Conservation (phyloP, 2,113 vertebrate genomes). For the Aspidoscelis tigris region DNA sequence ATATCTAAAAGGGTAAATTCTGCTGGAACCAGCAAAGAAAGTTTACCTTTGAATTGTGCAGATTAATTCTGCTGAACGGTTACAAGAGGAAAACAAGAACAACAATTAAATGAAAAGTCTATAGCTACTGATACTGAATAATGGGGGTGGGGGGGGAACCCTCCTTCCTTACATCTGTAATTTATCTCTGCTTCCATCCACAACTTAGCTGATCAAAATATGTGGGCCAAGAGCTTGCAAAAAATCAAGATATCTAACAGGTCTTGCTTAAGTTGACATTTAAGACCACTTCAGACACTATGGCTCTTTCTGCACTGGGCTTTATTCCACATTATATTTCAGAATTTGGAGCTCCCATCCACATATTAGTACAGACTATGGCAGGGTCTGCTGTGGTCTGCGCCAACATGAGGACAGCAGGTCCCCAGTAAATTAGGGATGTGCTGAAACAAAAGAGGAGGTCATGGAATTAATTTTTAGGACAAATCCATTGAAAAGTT, state of each 20-base stretch:
- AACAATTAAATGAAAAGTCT: conserved; percentile 45
- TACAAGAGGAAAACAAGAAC: conserved; percentile 53
- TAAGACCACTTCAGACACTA: not conserved
- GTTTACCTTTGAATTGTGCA: conserved; percentile 55
- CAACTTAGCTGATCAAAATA: conserved; percentile 2
- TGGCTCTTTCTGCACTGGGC: not conserved
- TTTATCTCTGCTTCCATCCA: too few relatives aligned
- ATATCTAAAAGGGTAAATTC: conserved; percentile 57
- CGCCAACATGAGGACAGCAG: too few relatives aligned
- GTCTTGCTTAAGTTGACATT: not conserved
- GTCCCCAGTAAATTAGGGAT: not conserved
- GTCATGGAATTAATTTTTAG: too few relatives aligned
- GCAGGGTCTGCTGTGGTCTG: too few relatives aligned
- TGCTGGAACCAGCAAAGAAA: conserved; percentile 53
- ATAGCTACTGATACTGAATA: conserved; percentile 22
- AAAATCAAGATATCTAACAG: not conserved
- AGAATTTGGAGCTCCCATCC: too few relatives aligned
- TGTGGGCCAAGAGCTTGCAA: not conserved
- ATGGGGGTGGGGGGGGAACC: not conserved
- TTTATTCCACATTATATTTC: too few relatives aligned
- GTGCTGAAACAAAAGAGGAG: too few relatives aligned
- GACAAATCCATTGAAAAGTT: too few relatives aligned
- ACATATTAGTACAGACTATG: too few relatives aligned
- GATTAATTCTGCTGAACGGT: conserved; percentile 30
- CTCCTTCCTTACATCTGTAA: not conserved